phyloP scores from a whole-genome alignment of 2,113 vertebrate genomes.

The Clupea harengus region DNA sequence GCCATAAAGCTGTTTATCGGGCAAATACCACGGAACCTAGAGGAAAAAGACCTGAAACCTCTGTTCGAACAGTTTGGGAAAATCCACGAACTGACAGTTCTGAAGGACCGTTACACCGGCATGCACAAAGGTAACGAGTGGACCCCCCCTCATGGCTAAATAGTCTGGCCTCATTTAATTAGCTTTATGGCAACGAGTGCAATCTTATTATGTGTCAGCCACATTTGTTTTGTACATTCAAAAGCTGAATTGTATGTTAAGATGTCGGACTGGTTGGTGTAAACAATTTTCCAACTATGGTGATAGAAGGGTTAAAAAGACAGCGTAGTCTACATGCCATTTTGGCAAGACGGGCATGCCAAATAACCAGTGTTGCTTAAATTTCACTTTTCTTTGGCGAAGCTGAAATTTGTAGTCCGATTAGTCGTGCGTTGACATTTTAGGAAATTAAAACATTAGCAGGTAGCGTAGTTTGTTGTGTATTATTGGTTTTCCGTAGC shows the following conservation, averaged over 20 bases:
- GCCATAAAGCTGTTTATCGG: slow-evolving; percentile 98
- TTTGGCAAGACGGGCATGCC: neutral
- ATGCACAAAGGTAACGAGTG: slow-evolving; percentile 93
- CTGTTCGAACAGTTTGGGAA: slow-evolving; percentile 98
- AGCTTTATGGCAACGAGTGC: slow-evolving; percentile 3
- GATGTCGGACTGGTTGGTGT: neutral
- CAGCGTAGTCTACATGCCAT: neutral
- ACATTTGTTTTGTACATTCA: neutral
- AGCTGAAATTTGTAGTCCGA: neutral
- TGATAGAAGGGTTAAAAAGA: neutral
- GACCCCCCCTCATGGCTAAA: neutral
- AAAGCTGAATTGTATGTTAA: neutral
- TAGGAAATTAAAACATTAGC: neutral
- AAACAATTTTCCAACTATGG: neutral
- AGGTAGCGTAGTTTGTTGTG: neutral
- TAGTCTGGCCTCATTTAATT: slow-evolving; percentile 24
- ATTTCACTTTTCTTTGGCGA: neutral
- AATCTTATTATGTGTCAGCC: neutral
- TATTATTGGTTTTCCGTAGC: neutral
- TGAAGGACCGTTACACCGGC: slow-evolving; percentile 97
- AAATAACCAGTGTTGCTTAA: neutral
- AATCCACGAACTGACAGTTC: slow-evolving; percentile 97
- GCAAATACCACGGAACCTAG: slow-evolving; percentile 96
- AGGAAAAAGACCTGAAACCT: slow-evolving; percentile 94
- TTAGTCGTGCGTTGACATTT: neutral